These are phyloP conservation scores for Cyprinodon diabolis DNA, from an alignment of 2,797 vertebrate species.

Conservation along the genomic window DNA sequence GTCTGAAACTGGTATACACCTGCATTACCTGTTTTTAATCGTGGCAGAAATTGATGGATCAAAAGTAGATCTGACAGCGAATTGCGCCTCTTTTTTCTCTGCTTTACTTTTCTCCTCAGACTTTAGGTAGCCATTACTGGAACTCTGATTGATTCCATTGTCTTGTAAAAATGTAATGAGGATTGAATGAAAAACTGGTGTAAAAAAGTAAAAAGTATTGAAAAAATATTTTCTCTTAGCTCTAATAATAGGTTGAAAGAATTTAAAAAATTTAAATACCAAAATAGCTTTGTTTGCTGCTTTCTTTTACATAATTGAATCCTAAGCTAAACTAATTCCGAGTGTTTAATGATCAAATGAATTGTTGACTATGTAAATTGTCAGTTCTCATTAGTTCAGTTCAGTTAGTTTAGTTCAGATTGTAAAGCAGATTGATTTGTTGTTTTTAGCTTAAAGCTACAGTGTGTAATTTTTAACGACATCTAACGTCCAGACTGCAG, in stretches of 20 bases:
- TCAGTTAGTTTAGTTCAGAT: not conserved
- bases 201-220: not conserved
- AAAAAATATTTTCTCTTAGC: not conserved
- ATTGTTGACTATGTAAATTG: not conserved
- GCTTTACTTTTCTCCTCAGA: no score
- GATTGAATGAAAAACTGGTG: not conserved
- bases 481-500: no score
- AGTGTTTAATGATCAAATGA: not conserved
- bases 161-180: not conserved
- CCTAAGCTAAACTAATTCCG: not conserved
- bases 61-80: no score
- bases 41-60: no score
- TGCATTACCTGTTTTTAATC: no score
- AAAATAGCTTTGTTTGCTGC: not conserved
- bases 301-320: not conserved
- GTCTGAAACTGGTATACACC: no score
- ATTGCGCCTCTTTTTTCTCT: no score
- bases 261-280: no score
- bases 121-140: no score
- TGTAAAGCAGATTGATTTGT: not conserved
- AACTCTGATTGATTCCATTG: no score
- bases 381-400: not conserved
- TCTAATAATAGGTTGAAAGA: not conserved
- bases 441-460: not conserved
- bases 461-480: no score